phyloP scores from a whole-genome alignment of 35 echinoderm and acorn worm genomes.

The Ophioderma brevispina region DNA sequence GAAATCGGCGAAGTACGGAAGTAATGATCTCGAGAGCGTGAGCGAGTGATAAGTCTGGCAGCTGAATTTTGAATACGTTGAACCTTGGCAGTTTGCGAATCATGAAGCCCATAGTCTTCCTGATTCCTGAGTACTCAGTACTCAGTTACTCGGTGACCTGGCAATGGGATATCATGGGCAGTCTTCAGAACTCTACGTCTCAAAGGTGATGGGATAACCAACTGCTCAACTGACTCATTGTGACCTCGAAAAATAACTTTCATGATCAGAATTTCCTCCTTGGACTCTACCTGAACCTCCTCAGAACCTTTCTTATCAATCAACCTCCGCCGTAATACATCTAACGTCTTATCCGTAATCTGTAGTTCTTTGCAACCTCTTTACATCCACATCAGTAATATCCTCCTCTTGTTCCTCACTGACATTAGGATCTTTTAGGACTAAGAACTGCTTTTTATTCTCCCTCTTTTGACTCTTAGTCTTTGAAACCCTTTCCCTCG shows the following conservation, averaged over 20 bases:
- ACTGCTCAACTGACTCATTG: neutral
- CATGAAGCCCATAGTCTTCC: too few species aligned
- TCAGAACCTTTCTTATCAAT: neutral
- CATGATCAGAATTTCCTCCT: neutral
- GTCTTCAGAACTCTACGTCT: neutral
- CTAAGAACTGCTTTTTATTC: neutral
- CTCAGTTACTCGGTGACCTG: too few species aligned
- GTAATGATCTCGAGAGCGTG: too few species aligned
- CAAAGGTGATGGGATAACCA: neutral
- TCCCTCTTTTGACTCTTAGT: neutral
- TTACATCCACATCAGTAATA: neutral
- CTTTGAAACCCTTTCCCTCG: neutral
- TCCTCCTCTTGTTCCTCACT: neutral
- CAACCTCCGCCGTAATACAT: neutral
- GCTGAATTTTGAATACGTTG: too few species aligned
- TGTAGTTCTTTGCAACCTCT: neutral
- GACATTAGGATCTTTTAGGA: neutral
- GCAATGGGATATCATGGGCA: conserved; percentile 43
- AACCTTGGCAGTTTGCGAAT: too few species aligned
- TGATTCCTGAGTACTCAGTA: too few species aligned
- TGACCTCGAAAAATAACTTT: neutral
- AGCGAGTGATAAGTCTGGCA: too few species aligned
- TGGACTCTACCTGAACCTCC: neutral
- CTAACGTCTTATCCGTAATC: neutral
- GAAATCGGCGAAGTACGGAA: too few species aligned